Evolutionary conservation across 2,888 invertebrate genomes (phyloP).

Genomic region (Drosophila robusta): DNA sequence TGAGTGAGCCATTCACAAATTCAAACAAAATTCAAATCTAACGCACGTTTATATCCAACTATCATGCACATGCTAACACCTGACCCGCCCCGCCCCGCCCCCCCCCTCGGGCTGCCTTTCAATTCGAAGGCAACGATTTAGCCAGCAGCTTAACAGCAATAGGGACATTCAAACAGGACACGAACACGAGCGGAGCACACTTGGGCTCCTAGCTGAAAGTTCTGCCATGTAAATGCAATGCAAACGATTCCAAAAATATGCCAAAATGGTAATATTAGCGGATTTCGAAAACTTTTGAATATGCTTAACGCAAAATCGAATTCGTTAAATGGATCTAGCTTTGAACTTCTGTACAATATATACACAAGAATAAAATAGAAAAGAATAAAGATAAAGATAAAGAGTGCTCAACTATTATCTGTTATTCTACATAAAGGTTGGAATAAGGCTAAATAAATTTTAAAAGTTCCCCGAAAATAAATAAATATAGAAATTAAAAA

Average conservation of each 20-base stretch:
- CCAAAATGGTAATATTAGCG: conserved; percentile 1
- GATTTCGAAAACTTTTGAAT: conserved; percentile 4
- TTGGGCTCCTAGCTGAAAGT: conserved; percentile 6
- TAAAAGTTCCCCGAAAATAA: neutral
- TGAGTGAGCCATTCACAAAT: conserved; percentile 58
- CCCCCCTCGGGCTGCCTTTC: conserved; percentile 5
- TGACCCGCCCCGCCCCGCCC: neutral
- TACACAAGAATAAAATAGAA: no score
- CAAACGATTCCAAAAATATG: conserved; percentile 10
- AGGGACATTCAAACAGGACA: conserved; percentile 23
- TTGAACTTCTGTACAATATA: no score
- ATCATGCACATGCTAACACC: conserved; percentile 24
- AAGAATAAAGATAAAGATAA: no score
- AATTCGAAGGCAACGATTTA: conserved; percentile 33
- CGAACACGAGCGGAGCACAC: neutral
- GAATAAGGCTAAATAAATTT: no score
- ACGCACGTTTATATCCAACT: conserved; percentile 55
- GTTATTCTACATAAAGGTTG: no score
- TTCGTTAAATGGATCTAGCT: neutral
- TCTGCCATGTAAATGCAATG: neutral
- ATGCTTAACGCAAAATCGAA: neutral
- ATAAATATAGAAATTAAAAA: no score
- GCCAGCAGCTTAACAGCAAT: conserved; percentile 46
- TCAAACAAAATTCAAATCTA: conserved; percentile 74
- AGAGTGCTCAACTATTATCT: no score